Base-by-base conservation (phyloP, 2,797 vertebrate genomes). In the Sebastes steindachneri region DNA sequence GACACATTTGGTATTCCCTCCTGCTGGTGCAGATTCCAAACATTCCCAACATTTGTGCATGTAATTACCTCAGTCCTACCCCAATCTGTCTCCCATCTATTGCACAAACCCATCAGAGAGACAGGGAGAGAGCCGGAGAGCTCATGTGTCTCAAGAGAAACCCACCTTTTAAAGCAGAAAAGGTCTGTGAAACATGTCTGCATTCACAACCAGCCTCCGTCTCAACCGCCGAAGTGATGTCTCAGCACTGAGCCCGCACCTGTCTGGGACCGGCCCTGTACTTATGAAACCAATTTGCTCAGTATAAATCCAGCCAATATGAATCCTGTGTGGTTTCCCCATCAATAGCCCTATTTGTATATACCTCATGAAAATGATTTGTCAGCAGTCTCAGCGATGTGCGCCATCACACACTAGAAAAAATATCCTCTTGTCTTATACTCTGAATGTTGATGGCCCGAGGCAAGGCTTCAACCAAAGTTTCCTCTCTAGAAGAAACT, bases 371-470 rank as follows among this genome's bases (percentile, higher is more conserved):
- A 66, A 88, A 88, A 85, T 79, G 75, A 90, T 86, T 89, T 58
- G 87, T 93, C 92, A 93, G 93, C 93, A 15, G 77, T 67, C 68
- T 78, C 14, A 41, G 5, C 26, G 68, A 84, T 69, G 79, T 10
- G 77, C 33, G 66, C 35, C 82, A 84, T 86, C 82, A 69, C 60
- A 59, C 21, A 23, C 45, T 23, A 35, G 64, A 82, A 89, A 45
- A 85, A 84, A 81, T 58, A 70, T 88, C 75, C 70, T 82, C 73
- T 69, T 63, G 79, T 86, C 85, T 86, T 73, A 48, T 19, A 4
- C 33, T 77, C 67, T 83, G 87, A 90, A 82, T 79, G 81, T 71
- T 78, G 88, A 87, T 77, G 71, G 83, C 90, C 84, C 1, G 60
- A 85, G 85, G 92, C 72, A 41, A 74, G 57, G 60, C 68, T 85